Conservation (phyloP, 2,113 vertebrate genomes). For the Rhea pennata region DNA sequence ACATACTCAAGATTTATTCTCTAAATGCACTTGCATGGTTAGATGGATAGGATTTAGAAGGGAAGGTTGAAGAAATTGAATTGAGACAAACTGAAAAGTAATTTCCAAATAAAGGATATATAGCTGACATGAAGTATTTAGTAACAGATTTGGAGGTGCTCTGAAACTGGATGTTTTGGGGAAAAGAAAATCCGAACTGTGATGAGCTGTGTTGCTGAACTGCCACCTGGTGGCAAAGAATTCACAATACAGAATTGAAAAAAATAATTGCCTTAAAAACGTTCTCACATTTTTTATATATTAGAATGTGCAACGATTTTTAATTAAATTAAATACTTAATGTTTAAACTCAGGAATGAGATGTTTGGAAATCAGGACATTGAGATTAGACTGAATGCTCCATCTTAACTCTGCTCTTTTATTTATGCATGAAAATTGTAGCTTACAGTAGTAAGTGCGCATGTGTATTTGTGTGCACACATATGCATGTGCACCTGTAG, state of each 20-base stretch:
- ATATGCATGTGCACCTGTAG: too few species aligned
- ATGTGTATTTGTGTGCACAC: too few species aligned
- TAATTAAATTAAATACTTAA: background rate
- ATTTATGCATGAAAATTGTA: background rate
- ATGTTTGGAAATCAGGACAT: accelerated
- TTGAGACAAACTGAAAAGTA: background rate
- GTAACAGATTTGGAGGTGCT: accelerated
- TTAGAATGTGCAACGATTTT: background rate
- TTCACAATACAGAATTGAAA: background rate
- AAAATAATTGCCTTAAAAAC: background rate
- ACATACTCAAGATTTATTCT: too few species aligned
- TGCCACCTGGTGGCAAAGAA: conserved; percentile 35
- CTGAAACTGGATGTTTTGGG: background rate
- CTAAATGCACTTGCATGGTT: too few species aligned
- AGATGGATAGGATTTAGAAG: too few species aligned
- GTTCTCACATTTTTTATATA: accelerated
- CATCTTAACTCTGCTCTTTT: background rate
- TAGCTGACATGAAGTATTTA: accelerated
- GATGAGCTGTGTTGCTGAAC: background rate
- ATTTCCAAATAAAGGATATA: accelerated
- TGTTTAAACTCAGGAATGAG: background rate
- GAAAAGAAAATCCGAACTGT: accelerated
- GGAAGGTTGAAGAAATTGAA: background rate
- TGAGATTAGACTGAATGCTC: background rate
- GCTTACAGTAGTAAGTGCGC: accelerated